Percentiles rank a stretch among this genome's conserved stretches.
These are phyloP conservation scores for Mesorhabditis belari DNA, from an alignment of 2,888 invertebrate genomes.

Conservation along the genomic window DNA sequence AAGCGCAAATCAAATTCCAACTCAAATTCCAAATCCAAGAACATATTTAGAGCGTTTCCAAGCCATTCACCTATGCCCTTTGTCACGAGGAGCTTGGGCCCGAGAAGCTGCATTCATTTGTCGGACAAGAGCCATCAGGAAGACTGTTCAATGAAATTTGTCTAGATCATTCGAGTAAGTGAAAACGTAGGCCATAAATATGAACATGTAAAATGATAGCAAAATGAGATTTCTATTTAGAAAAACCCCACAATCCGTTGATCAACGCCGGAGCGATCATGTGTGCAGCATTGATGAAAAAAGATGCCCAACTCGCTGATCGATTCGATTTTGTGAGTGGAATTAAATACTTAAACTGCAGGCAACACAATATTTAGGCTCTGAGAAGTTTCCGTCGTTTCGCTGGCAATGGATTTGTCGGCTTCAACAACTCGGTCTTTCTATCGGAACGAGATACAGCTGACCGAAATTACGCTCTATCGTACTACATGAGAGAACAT, in stretches of 20 bases:
- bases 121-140: conserved; percentile 78
- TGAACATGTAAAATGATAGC: too few relatives aligned
- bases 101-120: conserved; percentile 81
- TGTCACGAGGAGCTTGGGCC: conserved; percentile 82
- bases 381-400: conserved; percentile 54
- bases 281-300: conserved; percentile 69
- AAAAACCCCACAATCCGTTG: conserved; percentile 97
- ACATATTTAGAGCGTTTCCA: conserved; percentile 70
- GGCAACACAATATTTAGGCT: conserved; percentile 13
- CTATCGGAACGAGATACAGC: conserved; percentile 83
- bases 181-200: too few relatives aligned
- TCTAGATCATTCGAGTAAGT: conserved; percentile 81
- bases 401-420: conserved; percentile 75
- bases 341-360: background rate
- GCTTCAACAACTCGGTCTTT: conserved; percentile 81
- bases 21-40: background rate
- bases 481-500: conserved; percentile 89
- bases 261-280: conserved; percentile 94
- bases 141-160: conserved; percentile 89
- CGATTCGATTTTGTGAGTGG: conserved; percentile 54
- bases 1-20: too few relatives aligned
- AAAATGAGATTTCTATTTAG: conserved; percentile 59
- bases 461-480: conserved; percentile 90
- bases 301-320: conserved; percentile 54
- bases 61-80: conserved; percentile 87